phyloP scores from a whole-genome alignment of 2,797 vertebrate genomes.

The Enteromius thamalakanensis region DNA sequence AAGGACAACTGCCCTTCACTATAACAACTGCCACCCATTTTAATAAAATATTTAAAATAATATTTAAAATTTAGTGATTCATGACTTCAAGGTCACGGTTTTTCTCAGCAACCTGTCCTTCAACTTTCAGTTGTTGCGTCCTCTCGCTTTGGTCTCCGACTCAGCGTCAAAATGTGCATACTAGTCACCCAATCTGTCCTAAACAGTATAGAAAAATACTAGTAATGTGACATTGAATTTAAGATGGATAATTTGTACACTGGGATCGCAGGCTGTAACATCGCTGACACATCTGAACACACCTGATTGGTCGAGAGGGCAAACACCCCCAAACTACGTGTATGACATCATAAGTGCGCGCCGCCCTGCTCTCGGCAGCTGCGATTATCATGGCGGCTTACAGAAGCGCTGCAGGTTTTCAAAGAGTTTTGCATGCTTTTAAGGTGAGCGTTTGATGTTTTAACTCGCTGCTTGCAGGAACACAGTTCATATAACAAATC shows the following conservation, averaged over 20 bases:
- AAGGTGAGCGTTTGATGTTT: slow-evolving; percentile 71
- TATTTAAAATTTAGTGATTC: background rate
- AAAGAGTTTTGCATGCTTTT: slow-evolving; percentile 63
- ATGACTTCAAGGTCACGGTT: slow-evolving; percentile 23
- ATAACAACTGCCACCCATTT: background rate
- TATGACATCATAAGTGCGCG: slow-evolving; percentile 50
- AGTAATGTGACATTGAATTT: too few relatives aligned
- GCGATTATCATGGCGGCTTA: slow-evolving; percentile 73
- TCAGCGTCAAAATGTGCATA: too few relatives aligned
- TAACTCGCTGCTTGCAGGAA: background rate
- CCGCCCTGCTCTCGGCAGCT: slow-evolving; percentile 4
- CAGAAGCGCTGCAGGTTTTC: slow-evolving; percentile 64
- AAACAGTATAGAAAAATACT: too few relatives aligned
- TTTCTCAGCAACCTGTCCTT: slow-evolving; percentile 17
- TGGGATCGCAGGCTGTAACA: too few relatives aligned
- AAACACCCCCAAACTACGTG: slow-evolving; percentile 48
- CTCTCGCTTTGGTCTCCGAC: too few relatives aligned
- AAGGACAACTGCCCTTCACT: too few relatives aligned
- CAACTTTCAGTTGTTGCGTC: background rate
- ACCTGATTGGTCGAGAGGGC: slow-evolving; percentile 45
- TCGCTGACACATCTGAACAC: background rate
- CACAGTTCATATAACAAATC: background rate
- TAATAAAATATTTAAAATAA: background rate
- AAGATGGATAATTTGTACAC: too few relatives aligned
- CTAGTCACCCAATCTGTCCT: too few relatives aligned